A percentile compares a stretch with the other conserved stretches of the same genome.
phyloP scores from a whole-genome alignment of 1,140 invertebrate species.

The Aplysia californica region DNA sequence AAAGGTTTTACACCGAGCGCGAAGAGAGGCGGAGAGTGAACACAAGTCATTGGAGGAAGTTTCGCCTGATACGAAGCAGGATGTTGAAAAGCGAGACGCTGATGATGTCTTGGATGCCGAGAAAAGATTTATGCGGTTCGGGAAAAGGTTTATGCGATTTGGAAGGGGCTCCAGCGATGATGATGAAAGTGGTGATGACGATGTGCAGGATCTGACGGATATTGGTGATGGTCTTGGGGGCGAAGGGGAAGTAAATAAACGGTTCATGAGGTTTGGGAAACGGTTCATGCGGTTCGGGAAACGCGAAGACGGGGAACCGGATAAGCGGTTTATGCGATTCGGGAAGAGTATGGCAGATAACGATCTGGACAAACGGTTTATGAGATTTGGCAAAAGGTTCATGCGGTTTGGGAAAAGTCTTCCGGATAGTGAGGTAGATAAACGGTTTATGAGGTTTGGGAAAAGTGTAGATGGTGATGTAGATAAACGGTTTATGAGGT shows the following conservation, averaged over 20 bases:
- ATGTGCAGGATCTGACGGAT: conserved; percentile 45
- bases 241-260: conserved; percentile 30
- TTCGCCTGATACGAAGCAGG: not conserved
- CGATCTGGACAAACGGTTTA: conserved; percentile 44
- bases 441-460: too few relatives aligned
- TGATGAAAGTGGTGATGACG: conserved; percentile 16
- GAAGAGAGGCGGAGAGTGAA: not conserved
- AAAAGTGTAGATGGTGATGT: too few relatives aligned
- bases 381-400: conserved; percentile 54
- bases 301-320: conserved; percentile 27
- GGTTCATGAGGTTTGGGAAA: conserved; percentile 56
- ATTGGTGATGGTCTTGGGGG: conserved; percentile 36
- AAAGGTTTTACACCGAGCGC: not conserved
- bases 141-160: conserved; percentile 45
- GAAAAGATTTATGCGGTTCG: conserved; percentile 60
- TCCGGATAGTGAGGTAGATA: too few relatives aligned
- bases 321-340: conserved; percentile 59
- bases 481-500: too few relatives aligned
- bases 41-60: not conserved
- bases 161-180: conserved; percentile 17
- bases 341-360: conserved; percentile 39
- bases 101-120: conserved; percentile 40
- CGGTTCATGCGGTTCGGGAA: conserved; percentile 39
- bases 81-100: conserved; percentile 17
- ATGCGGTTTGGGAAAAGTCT: conserved; percentile 52